Base-by-base conservation (phyloP, 2,888 invertebrate species). In the Seira ritae region DNA sequence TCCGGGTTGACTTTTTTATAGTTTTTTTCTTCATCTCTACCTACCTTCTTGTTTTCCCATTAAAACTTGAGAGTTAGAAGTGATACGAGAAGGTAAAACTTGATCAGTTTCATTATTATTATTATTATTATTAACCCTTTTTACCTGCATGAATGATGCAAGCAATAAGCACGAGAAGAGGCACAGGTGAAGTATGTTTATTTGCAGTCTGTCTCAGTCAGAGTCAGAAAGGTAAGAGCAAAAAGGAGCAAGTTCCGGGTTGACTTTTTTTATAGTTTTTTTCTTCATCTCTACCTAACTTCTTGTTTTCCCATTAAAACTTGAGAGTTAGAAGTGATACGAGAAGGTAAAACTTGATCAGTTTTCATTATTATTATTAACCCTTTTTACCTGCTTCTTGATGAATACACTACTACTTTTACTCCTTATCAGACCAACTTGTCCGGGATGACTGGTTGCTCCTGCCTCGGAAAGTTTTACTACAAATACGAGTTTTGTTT, bases 1-100 rank as follows among this genome's bases (percentile, higher is more conserved):
- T 81, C 81, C 81, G 80, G 80, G 80, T 80, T 80, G 80, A 80
- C 80, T 80, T 69, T 80, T 74, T 70, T 75, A 80, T 70, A 67
- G 65, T 75, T 73, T 23, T 22, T 74, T 17, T 60, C 8, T 31
- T 31, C 31, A 4, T 31, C 31, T 31, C 65, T 80, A 69, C 80
- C 74, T 80, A 73, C 80, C 75, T 80, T 55, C 75, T 75, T 74
- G 80, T 80, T 80, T 75, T 73, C 65, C 74, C 80, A 80, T 80
- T 80, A 80, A 80, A 71, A 65, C 55, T 55, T 12, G 17, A 31
- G 65, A 62, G 31, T 2, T 31, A 31, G 31, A 4, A 8, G 31
- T 31, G 31, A 31, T 31, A 31, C 31, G 3, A 31, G 31, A 31
- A 74, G 72, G 80, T 60, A 80, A 80, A 80, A 80, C 80, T 80